A percentile compares a stretch with the other conserved stretches of the same genome.
phyloP scores from a whole-genome alignment of 2,888 invertebrate species.

The Nomada fabriciana region DNA sequence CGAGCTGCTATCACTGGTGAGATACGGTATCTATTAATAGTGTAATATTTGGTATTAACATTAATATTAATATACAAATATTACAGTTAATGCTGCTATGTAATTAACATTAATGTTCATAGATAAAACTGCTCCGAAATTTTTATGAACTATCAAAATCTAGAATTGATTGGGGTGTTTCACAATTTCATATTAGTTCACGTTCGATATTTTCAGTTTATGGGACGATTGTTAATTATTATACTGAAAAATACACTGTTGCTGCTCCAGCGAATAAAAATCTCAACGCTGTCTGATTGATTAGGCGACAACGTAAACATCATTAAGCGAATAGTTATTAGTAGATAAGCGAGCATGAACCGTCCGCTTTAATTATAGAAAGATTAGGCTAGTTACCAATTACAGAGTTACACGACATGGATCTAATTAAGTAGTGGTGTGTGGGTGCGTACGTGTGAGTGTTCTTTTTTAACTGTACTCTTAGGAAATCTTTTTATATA shows the following conservation, averaged over 20 bases:
- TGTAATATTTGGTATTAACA: too few relatives aligned
- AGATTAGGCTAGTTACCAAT: slow-evolving; percentile 56
- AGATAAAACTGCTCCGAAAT: too few relatives aligned
- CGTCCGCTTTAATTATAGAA: slow-evolving; percentile 43
- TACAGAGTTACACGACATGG: slow-evolving; percentile 45
- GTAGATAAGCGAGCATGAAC: slow-evolving; percentile 40
- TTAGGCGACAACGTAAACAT: slow-evolving; percentile 8
- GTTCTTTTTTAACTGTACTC: slow-evolving; percentile 26
- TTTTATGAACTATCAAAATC: too few relatives aligned
- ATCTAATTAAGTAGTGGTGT: slow-evolving; percentile 30
- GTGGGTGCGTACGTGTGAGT: slow-evolving; percentile 18
- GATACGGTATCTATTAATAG: too few relatives aligned
- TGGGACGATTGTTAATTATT: too few relatives aligned
- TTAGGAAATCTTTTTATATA: slow-evolving; percentile 33
- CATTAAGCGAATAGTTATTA: slow-evolving; percentile 29
- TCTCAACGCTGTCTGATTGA: not conserved
- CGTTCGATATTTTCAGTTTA: too few relatives aligned
- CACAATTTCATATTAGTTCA: too few relatives aligned
- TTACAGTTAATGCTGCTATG: too few relatives aligned
- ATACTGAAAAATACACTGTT: not conserved
- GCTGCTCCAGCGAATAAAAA: slow-evolving; percentile 36
- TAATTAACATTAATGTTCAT: too few relatives aligned
- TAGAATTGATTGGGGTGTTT: too few relatives aligned
- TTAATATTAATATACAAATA: too few relatives aligned
- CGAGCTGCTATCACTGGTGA: not conserved